Percentiles rank a stretch among this genome's conserved stretches.
Evolutionary conservation across 2,113 vertebrate species (phyloP).

Genomic region (Ranitomeya variabilis): DNA sequence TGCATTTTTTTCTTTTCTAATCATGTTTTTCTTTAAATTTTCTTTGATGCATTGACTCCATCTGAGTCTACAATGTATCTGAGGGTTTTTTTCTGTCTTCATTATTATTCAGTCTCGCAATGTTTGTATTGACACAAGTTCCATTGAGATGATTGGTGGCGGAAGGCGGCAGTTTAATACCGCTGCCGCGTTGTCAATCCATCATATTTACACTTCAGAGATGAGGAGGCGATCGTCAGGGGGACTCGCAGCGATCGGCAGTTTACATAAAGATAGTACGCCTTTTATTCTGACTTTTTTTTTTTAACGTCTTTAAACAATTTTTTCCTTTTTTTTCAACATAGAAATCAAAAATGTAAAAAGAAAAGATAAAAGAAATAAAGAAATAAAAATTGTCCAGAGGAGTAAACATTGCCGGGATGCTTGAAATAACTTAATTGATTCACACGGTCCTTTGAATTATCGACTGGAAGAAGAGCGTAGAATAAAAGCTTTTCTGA

Average conservation of each 20-base stretch:
- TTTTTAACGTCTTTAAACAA: constrained; percentile 12
- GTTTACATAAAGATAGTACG: not conserved
- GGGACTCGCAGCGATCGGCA: not conserved
- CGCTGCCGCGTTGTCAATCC: not conserved
- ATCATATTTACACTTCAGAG: constrained; percentile 7
- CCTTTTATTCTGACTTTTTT: constrained; percentile 19
- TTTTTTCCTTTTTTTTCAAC: not conserved
- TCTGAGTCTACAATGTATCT: not conserved
- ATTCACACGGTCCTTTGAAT: constrained; percentile 47
- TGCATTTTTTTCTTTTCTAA: not conserved
- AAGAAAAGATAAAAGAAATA: not conserved
- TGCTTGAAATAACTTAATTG: constrained; percentile 53
- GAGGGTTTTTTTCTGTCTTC: not conserved
- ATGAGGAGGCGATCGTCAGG: too few relatives aligned
- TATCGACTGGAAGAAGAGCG: constrained; percentile 56
- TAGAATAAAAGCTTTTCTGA: constrained; percentile 63
- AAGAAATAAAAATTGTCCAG: not conserved
- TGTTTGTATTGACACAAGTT: constrained; percentile 28
- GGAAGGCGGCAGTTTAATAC: not conserved
- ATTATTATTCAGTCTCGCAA: not conserved
- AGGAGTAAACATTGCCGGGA: not conserved
- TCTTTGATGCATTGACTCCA: not conserved
- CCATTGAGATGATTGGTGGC: constrained; percentile 20
- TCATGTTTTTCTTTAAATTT: not conserved
- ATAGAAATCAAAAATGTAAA: not conserved